Conservation (phyloP, 2,888 invertebrate genomes). For the Epinotia bilunana region DNA sequence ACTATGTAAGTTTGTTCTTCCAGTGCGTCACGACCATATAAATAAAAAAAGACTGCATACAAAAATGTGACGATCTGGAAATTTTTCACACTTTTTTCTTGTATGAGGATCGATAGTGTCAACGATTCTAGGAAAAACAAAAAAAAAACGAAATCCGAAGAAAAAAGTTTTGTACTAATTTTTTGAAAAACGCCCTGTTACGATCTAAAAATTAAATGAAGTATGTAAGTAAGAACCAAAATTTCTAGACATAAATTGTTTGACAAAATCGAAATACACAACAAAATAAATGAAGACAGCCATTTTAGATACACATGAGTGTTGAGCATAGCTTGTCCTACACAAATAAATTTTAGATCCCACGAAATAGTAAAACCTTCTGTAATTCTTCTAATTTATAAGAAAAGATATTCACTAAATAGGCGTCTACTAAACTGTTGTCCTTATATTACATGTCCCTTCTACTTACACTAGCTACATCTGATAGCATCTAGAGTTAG, state of each 20-base stretch:
- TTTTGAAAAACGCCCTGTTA: no score
- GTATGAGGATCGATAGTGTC: no score
- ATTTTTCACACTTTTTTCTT: no score
- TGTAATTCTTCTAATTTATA: conserved; percentile 24
- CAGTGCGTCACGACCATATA: no score
- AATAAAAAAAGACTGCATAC: no score
- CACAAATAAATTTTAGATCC: conserved; percentile 1
- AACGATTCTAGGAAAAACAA: no score
- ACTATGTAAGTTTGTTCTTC: no score
- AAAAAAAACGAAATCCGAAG: no score
- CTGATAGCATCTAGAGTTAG: conserved; percentile 43
- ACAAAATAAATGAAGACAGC: conserved; percentile 34
- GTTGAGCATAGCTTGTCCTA: conserved; percentile 71
- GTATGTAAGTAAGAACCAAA: background rate
- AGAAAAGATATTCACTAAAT: conserved; percentile 31
- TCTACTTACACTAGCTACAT: conserved; percentile 37
- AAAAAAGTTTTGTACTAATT: no score
- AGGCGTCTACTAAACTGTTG: conserved; percentile 24
- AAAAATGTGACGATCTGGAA: no score
- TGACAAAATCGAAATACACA: background rate
- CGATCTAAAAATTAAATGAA: background rate
- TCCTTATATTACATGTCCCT: conserved; percentile 15
- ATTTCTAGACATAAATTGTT: background rate
- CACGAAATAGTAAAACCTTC: conserved; percentile 26
- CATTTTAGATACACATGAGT: conserved; percentile 50